Evolutionary conservation across 2,113 vertebrate genomes (phyloP), one percentile per base, ranked within the genome.

Genomic region (Cyprinodon variegatus): DNA sequence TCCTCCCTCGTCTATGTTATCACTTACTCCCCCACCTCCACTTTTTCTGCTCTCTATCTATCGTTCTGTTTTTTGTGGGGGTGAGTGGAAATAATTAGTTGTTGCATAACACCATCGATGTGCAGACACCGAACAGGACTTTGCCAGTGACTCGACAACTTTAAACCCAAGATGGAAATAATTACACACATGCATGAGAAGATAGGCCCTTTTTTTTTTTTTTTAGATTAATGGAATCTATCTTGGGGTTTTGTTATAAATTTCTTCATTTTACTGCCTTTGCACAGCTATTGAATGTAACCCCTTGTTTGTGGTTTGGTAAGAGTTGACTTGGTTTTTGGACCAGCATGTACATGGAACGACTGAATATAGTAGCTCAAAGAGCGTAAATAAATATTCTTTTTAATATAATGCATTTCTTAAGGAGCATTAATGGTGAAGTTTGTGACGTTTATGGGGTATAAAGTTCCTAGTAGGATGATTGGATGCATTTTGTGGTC

Each of bases 61-160:
- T 50, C 43, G 41, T 75, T 57, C 68, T 43, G 60, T 74, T 86
- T 88, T 62, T 83, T 72, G 72, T 78, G 57, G 57, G 72, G 84
- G 84, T 81, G 82, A 90, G 90, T 91, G 91, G 84, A 91, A 91
- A 89, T 93, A 91, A 93, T 93, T 93, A 92, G 88, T 76, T 67
- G 73, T 93, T 94, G 88, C 84, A 63, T 93, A 94, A 93, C 89
- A 83, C 77, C 76, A 80, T 71, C 78, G 78, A 76, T 90, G 89
- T 86, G 86, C 89, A 91, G 91, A 88, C 89, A 82, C 85, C 79
- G 87, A 89, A 92, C 82, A 77, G 79, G 77, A 72, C 77, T 85
- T 89, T 91, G 91, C 87, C 93, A 89, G 71, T 40, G 53, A 40
- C 76, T 83, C 71, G 61, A 77, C 78, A 82, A 76, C 45, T 48